Percentiles rank a stretch among this genome's conserved stretches.
Conservation (phyloP, 2,797 vertebrate species). For the Gephyroberyx darwinii region DNA sequence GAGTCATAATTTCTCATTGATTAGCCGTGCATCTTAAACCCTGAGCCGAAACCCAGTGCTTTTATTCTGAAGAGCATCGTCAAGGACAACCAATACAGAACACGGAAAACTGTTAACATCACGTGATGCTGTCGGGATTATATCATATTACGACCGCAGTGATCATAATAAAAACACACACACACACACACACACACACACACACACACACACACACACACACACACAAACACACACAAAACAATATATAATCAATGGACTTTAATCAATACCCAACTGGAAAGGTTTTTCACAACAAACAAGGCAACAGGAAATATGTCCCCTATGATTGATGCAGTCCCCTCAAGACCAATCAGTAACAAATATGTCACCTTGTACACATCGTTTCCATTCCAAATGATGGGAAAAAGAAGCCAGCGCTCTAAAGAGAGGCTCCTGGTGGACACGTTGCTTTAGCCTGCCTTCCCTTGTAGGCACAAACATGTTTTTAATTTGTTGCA, state of each 20-base stretch:
- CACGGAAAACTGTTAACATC: not conserved
- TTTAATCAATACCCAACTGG: no score
- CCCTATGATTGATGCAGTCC: no score
- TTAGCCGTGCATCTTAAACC: no score
- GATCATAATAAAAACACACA: slow-evolving; percentile 15
- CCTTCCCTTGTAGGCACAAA: not conserved
- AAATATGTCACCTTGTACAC: no score
- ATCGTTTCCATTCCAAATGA: no score
- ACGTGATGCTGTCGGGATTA: not conserved
- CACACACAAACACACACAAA: not conserved
- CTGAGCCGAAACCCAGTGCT: no score
- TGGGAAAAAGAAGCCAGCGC: not conserved
- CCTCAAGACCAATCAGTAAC: no score
- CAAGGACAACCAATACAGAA: not conserved
- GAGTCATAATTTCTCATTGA: no score
- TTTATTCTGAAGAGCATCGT: not conserved
- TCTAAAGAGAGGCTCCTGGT: not conserved
- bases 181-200: not conserved
- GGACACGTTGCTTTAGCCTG: no score
- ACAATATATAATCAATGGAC: no score
- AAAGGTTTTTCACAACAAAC: no score
- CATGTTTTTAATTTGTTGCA: not conserved
- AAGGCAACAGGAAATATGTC: no score
- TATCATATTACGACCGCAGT: slow-evolving; percentile 1
- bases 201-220: not conserved